Base-by-base conservation (phyloP, 2,113 vertebrate genomes). In the Okapia johnstoni region DNA sequence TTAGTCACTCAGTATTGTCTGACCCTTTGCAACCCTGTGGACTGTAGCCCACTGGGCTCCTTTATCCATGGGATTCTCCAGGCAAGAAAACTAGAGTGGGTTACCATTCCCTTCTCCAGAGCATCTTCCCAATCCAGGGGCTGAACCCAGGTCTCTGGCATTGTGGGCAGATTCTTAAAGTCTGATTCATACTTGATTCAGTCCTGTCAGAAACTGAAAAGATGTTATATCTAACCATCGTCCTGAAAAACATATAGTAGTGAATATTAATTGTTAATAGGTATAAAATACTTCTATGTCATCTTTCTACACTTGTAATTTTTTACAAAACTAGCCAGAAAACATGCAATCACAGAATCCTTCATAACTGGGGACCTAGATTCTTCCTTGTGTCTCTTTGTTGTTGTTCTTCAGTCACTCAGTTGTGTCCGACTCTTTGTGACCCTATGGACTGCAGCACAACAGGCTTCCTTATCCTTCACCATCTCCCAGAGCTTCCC, bases 21-120 rank as follows among this genome's bases (percentile, higher is more conserved):
- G 70, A 43, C 36, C 43, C 36, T 70, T 70, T 26, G 36, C 4
- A 0, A 43, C 12, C 70, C 70, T 43, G 3, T 43, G 70, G 23
- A 76, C 21, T 43, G 3, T 26, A 43, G 11, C 70, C 70, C 12
- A 43, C 6, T 0, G 0, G 70, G 23, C 36, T 43, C 36, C 70
- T 76, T 26, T 76, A 26, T 76, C 70, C 70, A 43, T 76, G 70
- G 23, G 70, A 43, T 76, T 76, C 36, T 43, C 23, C 36, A 14
- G 70, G 36, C 36, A 76, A 76, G 36, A 43, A 76, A 7, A 76
- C 23, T 43, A 26, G 23, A 76, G 12, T 43, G 12, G 12, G 6
- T 76, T 25, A 23, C 36, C 23, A 76, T 76, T 43, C 23, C 6
- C 23, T 76, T 43, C 70, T 76, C 36, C 70, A 43, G 36, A 36